phyloP scores from a whole-genome alignment of 2,113 vertebrate genomes.

The Sinocyclocheilus anshuiensis region DNA sequence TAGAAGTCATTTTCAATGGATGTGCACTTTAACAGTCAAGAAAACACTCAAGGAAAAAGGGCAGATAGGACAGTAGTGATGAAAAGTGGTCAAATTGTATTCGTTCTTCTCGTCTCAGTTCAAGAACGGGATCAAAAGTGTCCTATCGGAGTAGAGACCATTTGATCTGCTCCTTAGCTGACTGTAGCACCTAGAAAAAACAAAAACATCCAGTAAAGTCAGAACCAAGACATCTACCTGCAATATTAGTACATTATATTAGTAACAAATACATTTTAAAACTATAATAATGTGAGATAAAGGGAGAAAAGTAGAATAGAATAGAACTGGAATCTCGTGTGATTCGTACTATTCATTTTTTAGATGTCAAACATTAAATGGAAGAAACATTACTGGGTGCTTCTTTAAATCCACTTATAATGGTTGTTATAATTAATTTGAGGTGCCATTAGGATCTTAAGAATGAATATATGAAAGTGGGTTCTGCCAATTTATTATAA shows the following conservation, averaged over 20 bases:
- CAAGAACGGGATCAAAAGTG: not conserved
- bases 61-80: slow-evolving; percentile 33
- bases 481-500: too few relatives aligned
- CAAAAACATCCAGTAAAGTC: not conserved
- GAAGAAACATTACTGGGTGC: not conserved
- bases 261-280: too few relatives aligned
- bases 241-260: too few relatives aligned
- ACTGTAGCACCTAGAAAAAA: slow-evolving; percentile 84
- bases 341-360: not conserved
- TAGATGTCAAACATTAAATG: not conserved
- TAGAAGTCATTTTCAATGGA: not conserved
- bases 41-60: slow-evolving; percentile 24
- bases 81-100: slow-evolving; percentile 16
- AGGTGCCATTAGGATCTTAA: too few relatives aligned
- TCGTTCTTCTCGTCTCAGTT: not conserved
- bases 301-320: not conserved
- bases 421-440: too few relatives aligned
- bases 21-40: slow-evolving; percentile 9
- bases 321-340: not conserved
- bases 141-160: slow-evolving; percentile 88
- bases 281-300: too few relatives aligned
- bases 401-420: not conserved
- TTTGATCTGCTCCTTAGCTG: slow-evolving; percentile 93
- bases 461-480: too few relatives aligned
- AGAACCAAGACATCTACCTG: not conserved